Conservation (phyloP, 2,113 vertebrate species). For the Noctilio leporinus region DNA sequence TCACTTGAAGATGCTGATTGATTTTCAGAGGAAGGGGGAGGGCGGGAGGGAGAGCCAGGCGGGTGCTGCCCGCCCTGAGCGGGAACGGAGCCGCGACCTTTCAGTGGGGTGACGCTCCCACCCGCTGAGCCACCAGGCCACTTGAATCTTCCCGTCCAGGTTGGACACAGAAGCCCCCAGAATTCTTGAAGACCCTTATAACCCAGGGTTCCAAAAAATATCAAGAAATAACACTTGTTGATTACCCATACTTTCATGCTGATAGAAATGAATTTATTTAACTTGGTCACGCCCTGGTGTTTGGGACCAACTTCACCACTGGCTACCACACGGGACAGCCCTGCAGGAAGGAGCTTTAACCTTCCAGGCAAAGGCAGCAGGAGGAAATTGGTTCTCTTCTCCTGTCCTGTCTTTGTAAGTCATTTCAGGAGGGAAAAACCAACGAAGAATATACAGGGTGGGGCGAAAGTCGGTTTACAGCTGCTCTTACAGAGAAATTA, state of each 20-base stretch:
- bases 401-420: neutral
- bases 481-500: neutral
- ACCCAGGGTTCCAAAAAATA: neutral
- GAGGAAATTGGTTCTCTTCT: neutral
- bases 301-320: neutral
- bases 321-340: too few relatives aligned
- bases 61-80: too few relatives aligned
- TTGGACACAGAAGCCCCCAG: neutral
- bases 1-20: too few relatives aligned
- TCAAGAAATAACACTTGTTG: neutral
- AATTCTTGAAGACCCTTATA: neutral
- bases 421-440: neutral
- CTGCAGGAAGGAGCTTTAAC: neutral
- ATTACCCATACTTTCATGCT: neutral
- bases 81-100: too few relatives aligned
- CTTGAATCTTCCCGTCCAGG: too few relatives aligned
- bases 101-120: too few relatives aligned
- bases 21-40: too few relatives aligned
- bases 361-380: neutral
- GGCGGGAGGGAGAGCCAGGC: too few relatives aligned
- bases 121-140: too few relatives aligned
- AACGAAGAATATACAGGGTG: neutral
- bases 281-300: neutral
- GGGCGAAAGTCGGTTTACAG: neutral
- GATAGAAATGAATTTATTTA: conserved; percentile 13